Percentiles rank a stretch among this genome's conserved stretches.
Evolutionary conservation across 53 echinoderm and acorn worm genomes (phyloP).

Genomic region (Crossaster papposus): DNA sequence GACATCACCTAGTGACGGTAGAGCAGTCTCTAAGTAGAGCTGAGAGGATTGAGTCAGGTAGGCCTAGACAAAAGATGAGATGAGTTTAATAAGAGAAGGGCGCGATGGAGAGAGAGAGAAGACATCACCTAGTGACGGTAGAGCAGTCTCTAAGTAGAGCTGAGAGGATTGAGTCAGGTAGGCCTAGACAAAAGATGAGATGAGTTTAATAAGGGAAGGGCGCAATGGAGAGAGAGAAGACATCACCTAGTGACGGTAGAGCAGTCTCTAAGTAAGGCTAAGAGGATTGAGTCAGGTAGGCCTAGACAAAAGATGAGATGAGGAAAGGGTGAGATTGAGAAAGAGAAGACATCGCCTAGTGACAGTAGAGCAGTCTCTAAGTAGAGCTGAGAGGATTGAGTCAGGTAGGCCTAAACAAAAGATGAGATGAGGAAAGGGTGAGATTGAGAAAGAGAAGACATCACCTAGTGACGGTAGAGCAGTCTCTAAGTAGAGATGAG

Average conservation of each 20-base stretch:
- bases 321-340: conserved; percentile 89
- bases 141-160: conserved; percentile 91
- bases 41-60: conserved; percentile 95
- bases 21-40: conserved; percentile 92
- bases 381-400: conserved; percentile 97
- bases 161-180: conserved; percentile 94
- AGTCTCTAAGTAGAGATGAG: conserved; percentile 96
- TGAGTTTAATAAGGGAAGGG: conserved; percentile 32
- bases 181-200: conserved; percentile 57
- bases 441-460: conserved; percentile 92
- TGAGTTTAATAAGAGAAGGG: conserved; percentile 40
- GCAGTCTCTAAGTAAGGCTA: conserved; percentile 96
- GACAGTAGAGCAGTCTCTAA: conserved; percentile 95
- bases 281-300: conserved; percentile 93
- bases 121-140: conserved; percentile 92
- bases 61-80: conserved; percentile 59
- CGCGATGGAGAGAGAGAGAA: conserved; percentile 64
- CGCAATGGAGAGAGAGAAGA: conserved; percentile 59
- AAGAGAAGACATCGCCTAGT: conserved; percentile 87
- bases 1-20: conserved; percentile 91
- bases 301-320: conserved; percentile 46
- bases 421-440: conserved; percentile 64
- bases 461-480: conserved; percentile 91
- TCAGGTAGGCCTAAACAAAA: conserved; percentile 78
- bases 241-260: conserved; percentile 93